A percentile compares a stretch with the other conserved stretches of the same genome.
These are phyloP conservation scores for Drosophila yakuba DNA, from an alignment of 1,140 invertebrate genomes.

Conservation along the genomic window DNA sequence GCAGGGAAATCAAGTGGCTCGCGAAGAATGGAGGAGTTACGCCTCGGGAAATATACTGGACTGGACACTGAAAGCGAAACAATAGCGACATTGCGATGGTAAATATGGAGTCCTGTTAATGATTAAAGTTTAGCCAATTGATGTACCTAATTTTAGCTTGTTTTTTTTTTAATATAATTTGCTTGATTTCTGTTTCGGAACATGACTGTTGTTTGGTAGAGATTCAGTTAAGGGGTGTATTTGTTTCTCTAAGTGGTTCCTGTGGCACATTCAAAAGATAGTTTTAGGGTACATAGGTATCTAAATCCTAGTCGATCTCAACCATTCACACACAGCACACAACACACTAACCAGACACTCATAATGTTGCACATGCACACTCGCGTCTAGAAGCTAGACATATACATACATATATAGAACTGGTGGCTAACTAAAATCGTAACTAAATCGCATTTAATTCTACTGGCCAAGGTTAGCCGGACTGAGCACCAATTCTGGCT, in stretches of 20 bases:
- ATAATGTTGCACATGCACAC: conserved; percentile 10
- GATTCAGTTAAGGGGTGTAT: conserved; percentile 10
- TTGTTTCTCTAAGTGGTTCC: conserved; percentile 30
- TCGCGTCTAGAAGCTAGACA: conserved; percentile 46
- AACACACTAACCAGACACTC: conserved; percentile 15
- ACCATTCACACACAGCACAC: conserved; percentile 3
- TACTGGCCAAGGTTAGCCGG: conserved; percentile 84
- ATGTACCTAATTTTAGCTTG: not conserved
- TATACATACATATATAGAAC: conserved; percentile 36
- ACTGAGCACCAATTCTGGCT: conserved; percentile 83
- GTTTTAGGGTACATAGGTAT: conserved; percentile 40
- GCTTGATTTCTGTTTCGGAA: conserved; percentile 10
- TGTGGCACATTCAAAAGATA: conserved; percentile 79
- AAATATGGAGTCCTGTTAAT: not conserved
- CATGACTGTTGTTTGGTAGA: conserved; percentile 29
- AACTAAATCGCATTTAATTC: conserved; percentile 50
- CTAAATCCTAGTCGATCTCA: conserved; percentile 7
- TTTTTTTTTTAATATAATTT: not conserved
- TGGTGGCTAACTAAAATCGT: conserved; percentile 69
- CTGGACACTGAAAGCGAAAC: conserved; percentile 60
- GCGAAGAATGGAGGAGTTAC: conserved; percentile 7
- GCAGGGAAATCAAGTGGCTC: conserved; percentile 2
- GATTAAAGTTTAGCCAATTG: conserved; percentile 4
- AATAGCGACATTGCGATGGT: conserved; percentile 15
- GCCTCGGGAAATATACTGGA: conserved; percentile 28